Evolutionary conservation across 2,888 invertebrate genomes (phyloP), one percentile per base, ranked within the genome.

Genomic region (Callyntrura guangdongensis): DNA sequence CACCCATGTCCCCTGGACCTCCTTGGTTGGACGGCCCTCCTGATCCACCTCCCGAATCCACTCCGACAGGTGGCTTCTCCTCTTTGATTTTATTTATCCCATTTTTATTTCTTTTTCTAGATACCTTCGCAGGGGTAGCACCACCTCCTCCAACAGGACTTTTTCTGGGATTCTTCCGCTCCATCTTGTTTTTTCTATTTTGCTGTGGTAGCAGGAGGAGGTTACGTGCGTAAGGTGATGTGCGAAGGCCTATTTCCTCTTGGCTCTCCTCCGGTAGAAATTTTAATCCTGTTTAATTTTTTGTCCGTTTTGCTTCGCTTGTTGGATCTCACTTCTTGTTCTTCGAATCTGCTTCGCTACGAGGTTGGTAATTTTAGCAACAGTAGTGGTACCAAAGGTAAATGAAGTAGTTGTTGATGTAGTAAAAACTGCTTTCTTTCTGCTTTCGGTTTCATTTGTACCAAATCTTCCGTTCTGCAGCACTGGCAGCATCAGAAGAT

Each of bases 41-140:
- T 36, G 81, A 74, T 11, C 92, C 93, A 72, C 94, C 93, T 47
- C 92, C 93, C 9, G 92, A 86, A 79, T 93, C 92, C 5, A 91
- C 87, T 72, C 90, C 92, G 20, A 92, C 91, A 85, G 92, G 92
- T 82, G 86, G 92, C 89, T 94, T 94, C 91, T 94, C 94, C 87
- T 94, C 93, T 64, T 94, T 94, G 47, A 93, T 92, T 67, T 93
- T 93, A n/a, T 85, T 94, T 61, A 94, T 91, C 72, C 94, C 94
- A 92, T 94, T 94, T 69, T 94, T 94, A 83, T 93, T 94, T 77
- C 92, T 93, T 27, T 93, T 90, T 53, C 93, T 91, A 12, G 93
- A 89, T 17, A 92, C 93, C 88, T 93, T 93, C 22, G 93, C 93
- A 49, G 91, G 91, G 17, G 91, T 91, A 49, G 93, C 93, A 90